Conservation (phyloP, 2,797 vertebrate genomes). For the Silurus lanzhouensis region DNA sequence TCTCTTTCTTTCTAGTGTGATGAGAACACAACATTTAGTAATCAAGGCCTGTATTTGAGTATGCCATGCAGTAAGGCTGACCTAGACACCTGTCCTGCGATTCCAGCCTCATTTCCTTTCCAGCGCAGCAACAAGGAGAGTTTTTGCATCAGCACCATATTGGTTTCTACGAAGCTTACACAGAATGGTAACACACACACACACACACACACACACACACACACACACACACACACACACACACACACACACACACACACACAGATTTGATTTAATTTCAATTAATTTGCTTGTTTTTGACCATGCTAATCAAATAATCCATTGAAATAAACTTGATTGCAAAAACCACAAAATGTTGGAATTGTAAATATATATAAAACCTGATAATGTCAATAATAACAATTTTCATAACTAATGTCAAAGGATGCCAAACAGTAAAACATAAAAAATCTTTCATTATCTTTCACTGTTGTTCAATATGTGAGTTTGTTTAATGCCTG, state of each 20-base stretch:
- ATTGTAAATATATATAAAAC: background rate
- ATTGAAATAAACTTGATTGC: background rate
- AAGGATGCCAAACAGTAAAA: background rate
- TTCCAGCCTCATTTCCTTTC: conserved; percentile 89
- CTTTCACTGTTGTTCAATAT: background rate
- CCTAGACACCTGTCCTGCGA: conserved; percentile 93
- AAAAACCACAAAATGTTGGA: background rate
- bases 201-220: background rate
- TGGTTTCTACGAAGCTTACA: conserved; percentile 97
- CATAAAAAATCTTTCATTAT: background rate
- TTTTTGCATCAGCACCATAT: conserved; percentile 92
- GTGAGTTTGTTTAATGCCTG: background rate
- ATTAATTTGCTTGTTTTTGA: background rate
- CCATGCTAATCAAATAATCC: background rate
- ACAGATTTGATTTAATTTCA: background rate
- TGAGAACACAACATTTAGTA: conserved; percentile 96
- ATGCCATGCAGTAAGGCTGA: conserved; percentile 98
- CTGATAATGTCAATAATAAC: background rate
- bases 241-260: conserved; percentile 3
- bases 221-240: conserved; percentile 6
- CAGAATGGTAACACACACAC: conserved; percentile 85
- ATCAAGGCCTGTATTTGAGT: conserved; percentile 95
- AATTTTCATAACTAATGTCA: background rate
- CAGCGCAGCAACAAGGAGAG: conserved; percentile 97
- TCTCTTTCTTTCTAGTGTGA: conserved; percentile 80